phyloP scores from a whole-genome alignment of 2,113 vertebrate species.

The Leptobrachium ailaonicum region DNA sequence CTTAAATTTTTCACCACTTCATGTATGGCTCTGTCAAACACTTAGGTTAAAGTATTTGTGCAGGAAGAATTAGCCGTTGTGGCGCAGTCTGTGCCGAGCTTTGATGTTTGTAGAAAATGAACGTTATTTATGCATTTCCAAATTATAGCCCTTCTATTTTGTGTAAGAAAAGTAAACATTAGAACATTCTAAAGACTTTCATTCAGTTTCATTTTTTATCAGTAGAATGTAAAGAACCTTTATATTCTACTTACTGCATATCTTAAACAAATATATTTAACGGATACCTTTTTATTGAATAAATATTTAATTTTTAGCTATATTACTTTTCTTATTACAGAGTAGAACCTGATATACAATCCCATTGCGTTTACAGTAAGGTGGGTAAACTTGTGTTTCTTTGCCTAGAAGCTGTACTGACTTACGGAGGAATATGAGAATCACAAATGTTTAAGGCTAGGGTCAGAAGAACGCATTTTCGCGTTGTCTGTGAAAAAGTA shows the following conservation, averaged over 20 bases:
- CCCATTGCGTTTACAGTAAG: too few species aligned
- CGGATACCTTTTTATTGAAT: neutral
- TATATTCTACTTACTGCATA: neutral
- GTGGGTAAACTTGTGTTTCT: too few species aligned
- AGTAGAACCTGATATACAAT: too few species aligned
- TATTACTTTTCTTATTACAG: too few species aligned
- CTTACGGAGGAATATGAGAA: too few species aligned
- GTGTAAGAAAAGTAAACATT: constrained; percentile 16
- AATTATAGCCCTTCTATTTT: constrained; percentile 27
- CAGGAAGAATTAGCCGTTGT: constrained; percentile 43
- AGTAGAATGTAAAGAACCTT: constrained; percentile 9
- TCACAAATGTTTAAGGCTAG: too few species aligned
- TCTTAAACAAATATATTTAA: constrained; percentile 19
- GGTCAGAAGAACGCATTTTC: too few species aligned
- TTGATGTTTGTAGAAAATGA: constrained; percentile 37
- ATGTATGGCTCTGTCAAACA: constrained; percentile 48
- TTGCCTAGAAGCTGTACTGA: too few species aligned
- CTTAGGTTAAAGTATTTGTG: constrained; percentile 44
- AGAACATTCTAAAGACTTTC: constrained; percentile 12
- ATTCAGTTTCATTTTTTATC: constrained; percentile 6
- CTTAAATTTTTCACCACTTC: constrained; percentile 46
- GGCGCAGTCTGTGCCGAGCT: constrained; percentile 22
- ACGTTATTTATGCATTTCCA: constrained; percentile 30
- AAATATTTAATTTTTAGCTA: neutral
- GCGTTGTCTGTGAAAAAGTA: too few species aligned